Evolutionary conservation across 2,888 invertebrate genomes (phyloP), one percentile per base, ranked within the genome.

Genomic region (Leucozona laternaria): DNA sequence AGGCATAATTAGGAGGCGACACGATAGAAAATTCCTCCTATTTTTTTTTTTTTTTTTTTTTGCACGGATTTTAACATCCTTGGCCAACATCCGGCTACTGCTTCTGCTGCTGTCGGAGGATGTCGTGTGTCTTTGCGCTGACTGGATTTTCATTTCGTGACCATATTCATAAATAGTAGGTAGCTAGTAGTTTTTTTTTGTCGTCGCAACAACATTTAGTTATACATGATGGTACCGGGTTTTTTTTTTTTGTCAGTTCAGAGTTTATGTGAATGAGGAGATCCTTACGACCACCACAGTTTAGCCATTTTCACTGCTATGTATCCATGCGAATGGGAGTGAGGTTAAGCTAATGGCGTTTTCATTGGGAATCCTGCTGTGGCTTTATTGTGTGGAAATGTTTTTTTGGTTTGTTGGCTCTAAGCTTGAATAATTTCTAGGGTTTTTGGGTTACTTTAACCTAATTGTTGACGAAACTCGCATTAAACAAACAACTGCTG

Each of bases 161-260:
- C 80, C 66, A 72, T 80, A 76, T 68, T 80, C 79, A 80, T 85
- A 85, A 80, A 71, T 20, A 60, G 20, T 73, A n/a, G n/a, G n/a
- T n/a, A n/a, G n/a, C 3, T 25, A 31, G 31, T 31, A 8, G 31
- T 31, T 8, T 31, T 31, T 31, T 31, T 28, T 28, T 25, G 2
- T 25, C 4, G 2, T 28, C 8, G 48, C 34, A 64, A 31, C 50
- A 57, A 71, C 64, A 37, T 85, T 77, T 71, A 40, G 66, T 22
- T 66, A 7, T 7, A 70, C 57, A 71, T 79, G 73, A 71, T 79
- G 73, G 62, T 79, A 45, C 37, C 57, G 48, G 20, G 28, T 60
- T 34, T 72, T 64, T 20, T 31, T n/a, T 57, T 20, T 43, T 48
- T 28, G 37, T 31, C 15, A 15, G 17, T 40, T 71, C n/a, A 40